phyloP scores from a whole-genome alignment of 2,113 vertebrate species.

The Colius striatus region DNA sequence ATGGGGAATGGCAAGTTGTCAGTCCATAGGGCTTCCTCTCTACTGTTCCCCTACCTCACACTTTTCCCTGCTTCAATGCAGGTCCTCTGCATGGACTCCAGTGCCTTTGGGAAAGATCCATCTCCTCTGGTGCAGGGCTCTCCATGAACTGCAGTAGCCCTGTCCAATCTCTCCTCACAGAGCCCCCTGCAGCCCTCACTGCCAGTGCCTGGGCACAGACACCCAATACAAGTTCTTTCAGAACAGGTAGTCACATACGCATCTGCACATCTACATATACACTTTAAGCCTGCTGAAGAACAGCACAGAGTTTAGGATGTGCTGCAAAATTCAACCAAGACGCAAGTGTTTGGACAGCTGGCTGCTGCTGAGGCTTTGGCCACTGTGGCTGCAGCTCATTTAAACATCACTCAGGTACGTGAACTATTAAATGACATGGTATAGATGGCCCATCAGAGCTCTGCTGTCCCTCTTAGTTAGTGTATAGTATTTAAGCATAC shows the following conservation, averaged over 20 bases:
- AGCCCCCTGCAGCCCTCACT: accelerated
- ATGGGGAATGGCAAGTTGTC: background rate
- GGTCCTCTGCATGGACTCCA: background rate
- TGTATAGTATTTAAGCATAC: background rate
- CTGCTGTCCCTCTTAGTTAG: background rate
- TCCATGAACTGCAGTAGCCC: too few relatives aligned
- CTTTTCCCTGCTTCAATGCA: accelerated
- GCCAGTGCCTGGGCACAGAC: accelerated
- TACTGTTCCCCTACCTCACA: background rate
- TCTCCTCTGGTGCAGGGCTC: accelerated
- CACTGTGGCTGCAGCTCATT: background rate
- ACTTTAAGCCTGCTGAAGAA: background rate
- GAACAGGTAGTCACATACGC: accelerated
- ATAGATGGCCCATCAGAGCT: background rate
- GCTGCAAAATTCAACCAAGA: background rate
- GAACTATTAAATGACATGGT: background rate
- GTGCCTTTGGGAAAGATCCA: background rate
- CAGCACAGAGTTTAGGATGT: too few relatives aligned
- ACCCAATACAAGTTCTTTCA: background rate
- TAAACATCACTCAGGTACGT: background rate
- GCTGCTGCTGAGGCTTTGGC: background rate
- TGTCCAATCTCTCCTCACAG: background rate
- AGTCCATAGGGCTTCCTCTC: background rate
- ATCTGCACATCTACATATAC: background rate
- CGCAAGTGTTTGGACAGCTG: background rate